Conservation (phyloP, 2,888 invertebrate genomes). For the Lacanobia wlatinum region DNA sequence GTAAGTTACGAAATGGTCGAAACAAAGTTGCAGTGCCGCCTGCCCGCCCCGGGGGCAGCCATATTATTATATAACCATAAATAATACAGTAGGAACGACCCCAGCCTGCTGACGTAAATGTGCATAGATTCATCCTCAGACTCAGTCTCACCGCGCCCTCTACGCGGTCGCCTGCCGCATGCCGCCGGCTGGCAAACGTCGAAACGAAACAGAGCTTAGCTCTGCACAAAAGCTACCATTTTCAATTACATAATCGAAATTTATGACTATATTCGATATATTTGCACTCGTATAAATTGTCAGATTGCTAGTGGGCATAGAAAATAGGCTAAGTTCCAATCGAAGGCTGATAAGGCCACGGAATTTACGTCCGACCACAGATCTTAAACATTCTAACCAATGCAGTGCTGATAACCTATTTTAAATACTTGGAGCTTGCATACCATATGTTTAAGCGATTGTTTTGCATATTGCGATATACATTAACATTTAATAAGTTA, state of each 20-base stretch:
- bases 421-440: constrained; percentile 58
- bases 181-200: constrained; percentile 43
- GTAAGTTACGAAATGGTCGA: constrained; percentile 13
- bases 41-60: constrained; percentile 39
- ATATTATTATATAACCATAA: constrained; percentile 58
- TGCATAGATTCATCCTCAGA: constrained; percentile 64
- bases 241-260: constrained; percentile 53
- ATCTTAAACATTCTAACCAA: constrained; percentile 59
- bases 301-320: constrained; percentile 44
- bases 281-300: constrained; percentile 34
- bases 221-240: constrained; percentile 49
- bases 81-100: constrained; percentile 57
- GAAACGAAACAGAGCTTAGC: constrained; percentile 50
- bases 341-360: constrained; percentile 62
- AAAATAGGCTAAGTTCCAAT: constrained; percentile 67
- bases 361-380: constrained; percentile 59
- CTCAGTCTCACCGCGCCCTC: constrained; percentile 61
- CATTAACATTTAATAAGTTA: constrained; percentile 32
- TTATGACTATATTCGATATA: constrained; percentile 42
- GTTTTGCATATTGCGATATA: constrained; percentile 51
- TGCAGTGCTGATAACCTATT: constrained; percentile 66
- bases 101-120: constrained; percentile 59
- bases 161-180: constrained; percentile 57
- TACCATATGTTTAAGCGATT: constrained; percentile 56
- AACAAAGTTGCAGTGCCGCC: constrained; percentile 29